Base-by-base conservation (phyloP, 2,113 vertebrate species). In the Otolemur garnettii region DNA sequence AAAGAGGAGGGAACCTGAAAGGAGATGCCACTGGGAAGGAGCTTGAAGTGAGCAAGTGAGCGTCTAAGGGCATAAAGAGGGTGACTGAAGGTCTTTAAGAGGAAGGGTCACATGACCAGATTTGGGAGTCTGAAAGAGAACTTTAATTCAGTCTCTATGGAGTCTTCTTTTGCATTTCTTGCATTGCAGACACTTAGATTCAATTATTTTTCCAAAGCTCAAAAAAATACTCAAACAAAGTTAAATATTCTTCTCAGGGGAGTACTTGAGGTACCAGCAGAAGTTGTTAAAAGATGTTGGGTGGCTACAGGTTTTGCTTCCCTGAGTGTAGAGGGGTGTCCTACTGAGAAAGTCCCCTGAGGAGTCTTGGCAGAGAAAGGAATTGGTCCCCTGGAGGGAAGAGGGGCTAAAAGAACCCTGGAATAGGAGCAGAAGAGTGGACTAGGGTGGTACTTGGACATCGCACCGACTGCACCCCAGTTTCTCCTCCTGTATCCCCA, bases 271-370 rank as follows among this genome's bases (percentile, higher is more conserved):
- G 35, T 35, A 9, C 26, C 14, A 24, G 45, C 19, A 74, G 84
- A 21, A 19, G 24, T 15, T 15, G 5, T 17, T 0, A 0, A 8
- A 1, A 42, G 26, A 35, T 9, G 55, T 9, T 50, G 17, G 22
- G 15, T 30, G 38, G 38, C 17, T 5, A 50, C 45, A 5, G 69
- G 50, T 26, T 24, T 69, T 17, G 12, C 55, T 53, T 33, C 45
- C 45, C 5, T 12, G 24, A 33, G 7, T 38, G 80, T 38, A 15
- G 64, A 57, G 60, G 17, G 64, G 18, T 4, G 3, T 9, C 69
- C n/a, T 10, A 7, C 26, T 10, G 64, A 30, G 18, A 30, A 42
- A 85, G 59, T 57, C 24, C 21, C 38, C n/a, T n/a, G n/a, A n/a
- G 66, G 28, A 19, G 24, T n/a, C 28, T 72, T 13, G 26, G 57